Evolutionary conservation across 2,888 invertebrate genomes (phyloP).

Genomic region (Desoria tigrina): DNA sequence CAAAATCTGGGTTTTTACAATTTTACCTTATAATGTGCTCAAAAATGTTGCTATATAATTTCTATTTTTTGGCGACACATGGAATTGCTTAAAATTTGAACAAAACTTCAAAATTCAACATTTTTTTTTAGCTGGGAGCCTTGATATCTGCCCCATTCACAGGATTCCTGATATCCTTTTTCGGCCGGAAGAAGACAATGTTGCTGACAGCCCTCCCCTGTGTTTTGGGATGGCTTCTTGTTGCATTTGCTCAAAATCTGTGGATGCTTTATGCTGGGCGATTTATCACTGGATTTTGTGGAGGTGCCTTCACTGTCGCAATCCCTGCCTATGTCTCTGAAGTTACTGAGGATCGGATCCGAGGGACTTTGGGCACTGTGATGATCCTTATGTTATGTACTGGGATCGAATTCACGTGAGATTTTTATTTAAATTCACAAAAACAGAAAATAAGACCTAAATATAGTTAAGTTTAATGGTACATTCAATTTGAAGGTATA

Average conservation of each 20-base stretch:
- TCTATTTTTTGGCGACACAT: neutral
- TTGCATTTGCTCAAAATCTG: slow-evolving; percentile 37
- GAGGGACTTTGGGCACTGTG: slow-evolving; percentile 40
- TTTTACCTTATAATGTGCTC: too few relatives aligned
- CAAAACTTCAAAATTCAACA: neutral
- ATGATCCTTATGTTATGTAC: slow-evolving; percentile 43
- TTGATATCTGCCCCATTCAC: slow-evolving; percentile 40
- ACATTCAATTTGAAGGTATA: slow-evolving; percentile 17
- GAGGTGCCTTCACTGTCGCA: slow-evolving; percentile 39
- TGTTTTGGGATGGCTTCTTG: slow-evolving; percentile 40
- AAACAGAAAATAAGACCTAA: neutral
- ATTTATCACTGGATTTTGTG: slow-evolving; percentile 47
- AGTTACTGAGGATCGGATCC: slow-evolving; percentile 42
- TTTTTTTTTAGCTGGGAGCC: slow-evolving; percentile 53
- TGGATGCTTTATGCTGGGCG: slow-evolving; percentile 40
- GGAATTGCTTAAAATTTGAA: too few relatives aligned
- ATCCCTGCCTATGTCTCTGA: slow-evolving; percentile 43
- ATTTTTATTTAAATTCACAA: neutral
- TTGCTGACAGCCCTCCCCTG: slow-evolving; percentile 39
- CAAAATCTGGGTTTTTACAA: too few relatives aligned
- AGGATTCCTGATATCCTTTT: slow-evolving; percentile 28
- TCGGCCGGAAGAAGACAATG: slow-evolving; percentile 42
- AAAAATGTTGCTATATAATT: too few relatives aligned
- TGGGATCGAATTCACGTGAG: slow-evolving; percentile 42
- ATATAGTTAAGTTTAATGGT: neutral